Base-by-base conservation (phyloP, 2,113 vertebrate genomes). In the Balaeniceps rex region DNA sequence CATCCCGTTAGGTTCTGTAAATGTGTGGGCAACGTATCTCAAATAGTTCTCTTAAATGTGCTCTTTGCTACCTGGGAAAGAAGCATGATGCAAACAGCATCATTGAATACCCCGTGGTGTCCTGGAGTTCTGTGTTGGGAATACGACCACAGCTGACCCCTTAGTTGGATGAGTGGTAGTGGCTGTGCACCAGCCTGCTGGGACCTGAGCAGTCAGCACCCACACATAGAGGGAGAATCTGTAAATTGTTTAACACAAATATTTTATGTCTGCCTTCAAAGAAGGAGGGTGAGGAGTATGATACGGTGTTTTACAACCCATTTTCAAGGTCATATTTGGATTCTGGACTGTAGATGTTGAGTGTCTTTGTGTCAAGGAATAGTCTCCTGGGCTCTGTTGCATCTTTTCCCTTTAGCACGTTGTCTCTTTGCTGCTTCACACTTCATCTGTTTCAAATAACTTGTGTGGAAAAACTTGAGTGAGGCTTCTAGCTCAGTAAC, bases 171-270 rank as follows among this genome's bases (percentile, higher is more conserved):
- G 38, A 19, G 25, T 3, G 42, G 51, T 7, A 28, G 34, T 18
- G 33, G 70, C 57, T 44, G 42, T 38, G 65, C 21, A 11, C 15
- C 17, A 3, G 12, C 19, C 47, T 44, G 57, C 34, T 52, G 63
- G 46, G 29, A 46, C 36, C 38, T 22, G 29, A 49, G 71, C 28
- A 46, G 14, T 44, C 47, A 28, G 77, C 61, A 34, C 58, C 65
- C 14, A 5, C 11, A 5, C 5, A 0, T 3, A 29, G 15, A 16
- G n/a, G 14, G 34, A 40, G 36, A 25, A 33, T 29, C 34, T 61
- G 36, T 33, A 12, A 46, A 8, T 57, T 18, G 33, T 28, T 86
- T n/a, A 40, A 52, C 23, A 14, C 29, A 22, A 42, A 19, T 51
- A 14, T 38, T 55, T 38, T 33, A 36, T 33, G n/a, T 17, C 54